These are phyloP conservation scores for Carpatolechia fugitivella DNA, from an alignment of 2,888 invertebrate genomes.

Conservation along the genomic window DNA sequence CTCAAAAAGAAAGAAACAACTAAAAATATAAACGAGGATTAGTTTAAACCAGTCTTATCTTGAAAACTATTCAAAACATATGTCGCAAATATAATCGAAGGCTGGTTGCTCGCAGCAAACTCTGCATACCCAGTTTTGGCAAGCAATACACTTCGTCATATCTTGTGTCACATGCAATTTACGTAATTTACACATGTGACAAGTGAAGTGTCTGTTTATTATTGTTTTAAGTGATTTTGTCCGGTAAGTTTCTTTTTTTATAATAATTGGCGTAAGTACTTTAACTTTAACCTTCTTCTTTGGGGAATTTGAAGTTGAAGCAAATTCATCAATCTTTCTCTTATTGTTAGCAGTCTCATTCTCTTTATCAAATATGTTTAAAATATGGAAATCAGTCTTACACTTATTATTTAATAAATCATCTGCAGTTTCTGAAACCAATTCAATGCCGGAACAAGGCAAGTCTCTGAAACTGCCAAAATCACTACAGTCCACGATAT, in stretches of 20 bases:
- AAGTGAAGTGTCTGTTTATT: constrained; percentile 15
- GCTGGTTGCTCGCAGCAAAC: constrained; percentile 16
- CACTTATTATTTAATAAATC: neutral
- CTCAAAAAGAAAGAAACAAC: no score
- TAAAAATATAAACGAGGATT: neutral
- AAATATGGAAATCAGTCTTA: neutral
- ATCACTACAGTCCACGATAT: neutral
- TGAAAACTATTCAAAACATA: neutral
- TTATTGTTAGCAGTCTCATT: neutral
- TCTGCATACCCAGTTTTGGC: constrained; percentile 20
- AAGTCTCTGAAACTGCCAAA: neutral
- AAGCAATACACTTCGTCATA: constrained; percentile 18
- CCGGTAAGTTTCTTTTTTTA: neutral
- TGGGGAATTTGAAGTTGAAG: neutral
- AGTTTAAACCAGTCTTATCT: neutral
- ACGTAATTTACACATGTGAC: neutral
- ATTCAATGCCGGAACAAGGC: neutral
- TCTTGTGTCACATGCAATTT: constrained; percentile 15
- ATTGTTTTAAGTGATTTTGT: constrained; percentile 5
- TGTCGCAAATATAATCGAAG: constrained; percentile 18
- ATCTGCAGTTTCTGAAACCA: neutral
- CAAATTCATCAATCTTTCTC: neutral
- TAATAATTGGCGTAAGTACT: neutral
- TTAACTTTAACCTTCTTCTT: neutral
- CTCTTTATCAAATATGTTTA: neutral